Evolutionary conservation across 2,888 invertebrate species (phyloP).

Genomic region (Lithophane socia): DNA sequence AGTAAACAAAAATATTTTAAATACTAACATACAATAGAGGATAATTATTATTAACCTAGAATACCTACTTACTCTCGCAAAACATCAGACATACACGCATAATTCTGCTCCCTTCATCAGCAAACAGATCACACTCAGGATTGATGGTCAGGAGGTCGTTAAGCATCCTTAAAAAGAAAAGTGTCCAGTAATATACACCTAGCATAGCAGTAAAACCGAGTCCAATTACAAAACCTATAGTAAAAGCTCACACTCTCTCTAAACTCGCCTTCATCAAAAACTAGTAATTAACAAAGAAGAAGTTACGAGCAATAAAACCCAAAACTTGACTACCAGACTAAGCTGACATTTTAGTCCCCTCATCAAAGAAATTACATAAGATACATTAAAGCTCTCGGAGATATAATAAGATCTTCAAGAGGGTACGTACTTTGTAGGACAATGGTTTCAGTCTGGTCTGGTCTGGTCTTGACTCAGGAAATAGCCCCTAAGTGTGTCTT

Average conservation of each 20-base stretch:
- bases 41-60: too few relatives aligned
- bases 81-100: too few relatives aligned
- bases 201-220: neutral
- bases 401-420: slow-evolving; percentile 29
- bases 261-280: slow-evolving; percentile 8
- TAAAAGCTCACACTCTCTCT: neutral
- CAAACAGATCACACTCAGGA: too few relatives aligned
- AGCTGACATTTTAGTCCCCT: slow-evolving; percentile 9
- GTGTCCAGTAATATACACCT: too few relatives aligned
- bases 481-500: slow-evolving; percentile 23
- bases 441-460: slow-evolving; percentile 9
- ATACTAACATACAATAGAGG: too few relatives aligned
- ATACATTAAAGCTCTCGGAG: slow-evolving; percentile 8
- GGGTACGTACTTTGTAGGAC: slow-evolving; percentile 9
- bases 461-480: slow-evolving; percentile 11
- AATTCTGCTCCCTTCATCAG: too few relatives aligned
- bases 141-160: too few relatives aligned
- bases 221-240: neutral
- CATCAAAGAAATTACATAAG: slow-evolving; percentile 43
- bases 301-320: slow-evolving; percentile 21
- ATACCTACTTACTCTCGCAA: too few relatives aligned
- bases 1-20: too few relatives aligned
- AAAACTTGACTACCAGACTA: neutral
- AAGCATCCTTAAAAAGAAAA: too few relatives aligned
- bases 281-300: slow-evolving; percentile 31